A percentile compares a stretch with the other conserved stretches of the same genome.
These are phyloP conservation scores for Haplotaxodon microlepis DNA, from an alignment of 2,113 vertebrate genomes.

Conservation along the genomic window DNA sequence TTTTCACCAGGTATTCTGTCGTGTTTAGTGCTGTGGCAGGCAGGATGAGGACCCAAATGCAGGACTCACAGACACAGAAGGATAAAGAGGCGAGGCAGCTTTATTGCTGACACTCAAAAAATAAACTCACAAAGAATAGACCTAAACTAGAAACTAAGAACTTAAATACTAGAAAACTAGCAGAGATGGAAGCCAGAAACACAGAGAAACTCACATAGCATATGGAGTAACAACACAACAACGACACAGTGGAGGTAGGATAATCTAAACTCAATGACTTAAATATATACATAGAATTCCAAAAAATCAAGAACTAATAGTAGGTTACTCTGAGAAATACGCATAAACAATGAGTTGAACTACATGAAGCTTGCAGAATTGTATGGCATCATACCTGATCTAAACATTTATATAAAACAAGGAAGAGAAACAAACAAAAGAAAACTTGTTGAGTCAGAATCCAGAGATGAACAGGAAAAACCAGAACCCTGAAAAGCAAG, in stretches of 20 bases:
- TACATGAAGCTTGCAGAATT: background rate
- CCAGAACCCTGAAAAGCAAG: background rate
- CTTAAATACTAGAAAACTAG: background rate
- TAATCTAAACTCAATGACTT: background rate
- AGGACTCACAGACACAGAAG: background rate
- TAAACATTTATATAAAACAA: background rate
- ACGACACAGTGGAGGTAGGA: background rate
- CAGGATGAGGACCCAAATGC: background rate
- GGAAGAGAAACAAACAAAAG: background rate
- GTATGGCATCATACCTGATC: background rate
- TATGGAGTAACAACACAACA: background rate
- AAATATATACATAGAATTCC: background rate
- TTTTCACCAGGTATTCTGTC: background rate
- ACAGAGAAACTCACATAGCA: background rate
- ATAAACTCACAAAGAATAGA: background rate
- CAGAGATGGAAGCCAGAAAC: background rate
- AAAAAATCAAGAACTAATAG: background rate
- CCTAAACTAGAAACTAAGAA: background rate
- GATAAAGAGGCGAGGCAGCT: background rate
- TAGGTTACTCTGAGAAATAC: background rate
- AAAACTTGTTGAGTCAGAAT: background rate
- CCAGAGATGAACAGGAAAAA: background rate
- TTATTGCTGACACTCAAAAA: background rate
- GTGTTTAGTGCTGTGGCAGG: background rate
- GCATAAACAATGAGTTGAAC: background rate